Evolutionary conservation across 2,888 invertebrate species (phyloP), one percentile per base, ranked within the genome.

Genomic region (Drosophila differens): DNA sequence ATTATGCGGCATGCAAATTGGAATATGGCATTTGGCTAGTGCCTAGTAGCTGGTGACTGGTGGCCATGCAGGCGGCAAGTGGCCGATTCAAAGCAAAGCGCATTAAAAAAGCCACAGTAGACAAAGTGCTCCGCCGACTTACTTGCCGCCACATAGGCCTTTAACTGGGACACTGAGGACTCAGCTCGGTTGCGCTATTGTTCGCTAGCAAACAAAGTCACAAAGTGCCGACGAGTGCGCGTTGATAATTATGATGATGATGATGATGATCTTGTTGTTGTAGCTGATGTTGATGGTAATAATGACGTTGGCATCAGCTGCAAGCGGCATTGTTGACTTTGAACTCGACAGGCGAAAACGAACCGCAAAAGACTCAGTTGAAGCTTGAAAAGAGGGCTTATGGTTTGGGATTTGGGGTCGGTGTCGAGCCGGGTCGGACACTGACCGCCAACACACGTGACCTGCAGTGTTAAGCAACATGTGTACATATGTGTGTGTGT

Each of bases 1-100:
- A 81, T 81, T 58, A 77, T 81, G 72, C 61, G 72, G 39, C 78
- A 77, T 64, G 64, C 67, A 78, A 77, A 78, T 78, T 81, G 78
- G 72, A 67, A 62, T 62, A 51, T 52, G 81, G 41, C 70, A 51
- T 19, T 35, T 30, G 49, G 41, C 59, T 41, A n/a, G 37, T 37
- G 49, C 37, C 49, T 39, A 12, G 33, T 32, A 32, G 59, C 44
- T 28, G 41, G 37, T 47, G 22, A 47, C 22, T 33, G 58, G 41
- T 51, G 28, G 28, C 14, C 51, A 55, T 14, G 51, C 35, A 41
- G 62, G n/a, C 33, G 68, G 51, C 62, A 53, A 53, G 62, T 59
- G 73, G 53, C 35, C 47, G 19, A 33, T 49, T 52, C 79, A 73
- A 66, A 55, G 76, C 37, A 67, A 68, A 66, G 68, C 49, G 63